Evolutionary conservation across 2,113 vertebrate species (phyloP), one percentile per base, ranked within the genome.

Genomic region (Microcebus ravelobensis): DNA sequence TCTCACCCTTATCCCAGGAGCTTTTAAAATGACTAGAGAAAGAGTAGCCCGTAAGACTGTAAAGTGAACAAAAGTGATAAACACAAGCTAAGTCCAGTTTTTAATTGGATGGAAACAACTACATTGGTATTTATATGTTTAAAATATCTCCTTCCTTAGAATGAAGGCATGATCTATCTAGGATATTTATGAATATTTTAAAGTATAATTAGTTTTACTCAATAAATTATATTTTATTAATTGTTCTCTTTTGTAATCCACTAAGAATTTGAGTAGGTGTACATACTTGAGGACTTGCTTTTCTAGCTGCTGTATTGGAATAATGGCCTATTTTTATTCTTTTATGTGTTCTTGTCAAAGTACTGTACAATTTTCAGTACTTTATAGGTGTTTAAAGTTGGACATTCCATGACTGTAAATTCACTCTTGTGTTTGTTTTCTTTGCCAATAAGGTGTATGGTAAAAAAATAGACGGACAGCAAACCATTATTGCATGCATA

Each of bases 401-500:
- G 20, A 20, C 8, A 90, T 79, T 84, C 57, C 71, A 0, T 92
- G 52, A 14, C n/a, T 3, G 31, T 92, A 73, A 95, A 81, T 93
- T 96, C 45, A 96, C 5, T 52, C 29, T 95, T 95, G 6, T 45
- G 17, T 80, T 68, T 95, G 4, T 93, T 93, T 93, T 94, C 61
- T 96, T 97, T 94, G 92, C 63, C 61, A 90, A 96, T 90, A 98
- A 99, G 99, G 99, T 99, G 70, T 99, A 99, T 96, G 99, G 99
- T 93, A 99, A 99, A 99, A 99, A 99, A 96, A 99, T 99, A 94
- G 99, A 99, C 96, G 99, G 99, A 94, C 99, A 99, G 97, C 99
- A 99, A 98, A 99, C 99, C 92, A 99, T 99, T 98, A 99, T 99
- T 96, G 99, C 99, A 81, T 99, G 99, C 98, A 99, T 99, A 98